Evolutionary conservation across 1,140 invertebrate genomes (phyloP).

Genomic region (Carcinoscorpius rotundicauda): DNA sequence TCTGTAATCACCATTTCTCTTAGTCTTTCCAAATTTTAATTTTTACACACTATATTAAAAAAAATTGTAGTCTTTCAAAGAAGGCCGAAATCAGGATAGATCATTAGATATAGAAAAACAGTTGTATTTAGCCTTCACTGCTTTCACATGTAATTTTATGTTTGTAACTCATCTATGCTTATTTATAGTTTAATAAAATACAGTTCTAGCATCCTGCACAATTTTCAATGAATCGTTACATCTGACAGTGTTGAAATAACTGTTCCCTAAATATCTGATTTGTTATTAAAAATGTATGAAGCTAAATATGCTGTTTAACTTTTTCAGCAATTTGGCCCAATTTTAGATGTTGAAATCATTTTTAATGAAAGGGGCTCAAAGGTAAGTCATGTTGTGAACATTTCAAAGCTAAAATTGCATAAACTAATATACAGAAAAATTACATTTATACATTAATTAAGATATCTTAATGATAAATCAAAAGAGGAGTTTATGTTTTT

Average conservation of each 20-base stretch:
- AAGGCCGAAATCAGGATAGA: too few species aligned
- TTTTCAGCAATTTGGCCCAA: conserved; percentile 93
- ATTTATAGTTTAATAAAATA: conserved; percentile 4
- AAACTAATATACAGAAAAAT: too few species aligned
- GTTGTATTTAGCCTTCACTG: too few species aligned
- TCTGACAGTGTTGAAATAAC: conserved; percentile 8
- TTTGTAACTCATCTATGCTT: neutral
- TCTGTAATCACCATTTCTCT: too few species aligned
- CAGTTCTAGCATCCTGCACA: neutral
- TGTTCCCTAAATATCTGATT: conserved; percentile 13
- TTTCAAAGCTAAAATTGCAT: too few species aligned
- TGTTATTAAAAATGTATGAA: conserved; percentile 23
- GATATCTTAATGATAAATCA: too few species aligned
- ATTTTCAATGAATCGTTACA: conserved; percentile 3
- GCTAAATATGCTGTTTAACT: conserved; percentile 12
- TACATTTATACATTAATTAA: too few species aligned
- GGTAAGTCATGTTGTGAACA: conserved; percentile 49
- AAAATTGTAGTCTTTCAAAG: too few species aligned
- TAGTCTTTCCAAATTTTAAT: too few species aligned
- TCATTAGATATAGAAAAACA: too few species aligned
- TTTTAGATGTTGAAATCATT: conserved; percentile 98
- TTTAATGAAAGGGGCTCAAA: conserved; percentile 99
- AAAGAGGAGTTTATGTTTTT: too few species aligned
- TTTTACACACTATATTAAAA: too few species aligned
- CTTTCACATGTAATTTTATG: neutral